Conservation (phyloP, 2,113 vertebrate genomes). For the Murina feae region DNA sequence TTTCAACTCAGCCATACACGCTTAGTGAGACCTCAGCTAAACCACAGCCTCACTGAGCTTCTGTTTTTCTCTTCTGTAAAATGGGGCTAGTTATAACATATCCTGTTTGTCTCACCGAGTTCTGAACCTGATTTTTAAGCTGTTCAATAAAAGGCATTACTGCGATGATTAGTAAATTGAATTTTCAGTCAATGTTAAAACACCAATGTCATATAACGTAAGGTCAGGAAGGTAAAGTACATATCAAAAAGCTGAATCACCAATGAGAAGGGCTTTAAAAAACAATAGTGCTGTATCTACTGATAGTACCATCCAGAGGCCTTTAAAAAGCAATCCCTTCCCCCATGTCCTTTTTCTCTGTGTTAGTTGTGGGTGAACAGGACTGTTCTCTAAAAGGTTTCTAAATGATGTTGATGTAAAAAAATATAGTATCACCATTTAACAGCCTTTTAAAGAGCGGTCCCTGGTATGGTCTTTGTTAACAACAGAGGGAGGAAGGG, state of each 20-base stretch:
- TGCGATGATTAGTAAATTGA: conserved; percentile 62
- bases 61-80: conserved; percentile 40
- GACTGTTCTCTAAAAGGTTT: conserved; percentile 71
- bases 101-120: neutral
- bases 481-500: conserved; percentile 51
- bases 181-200: conserved; percentile 45
- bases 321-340: conserved; percentile 63
- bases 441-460: conserved; percentile 64
- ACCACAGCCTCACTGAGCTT: neutral
- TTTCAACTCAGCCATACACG: neutral
- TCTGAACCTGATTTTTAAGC: conserved; percentile 59
- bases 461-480: conserved; percentile 53
- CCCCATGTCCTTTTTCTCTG: conserved; percentile 21
- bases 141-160: conserved; percentile 55
- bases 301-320: conserved; percentile 44
- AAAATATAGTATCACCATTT: conserved; percentile 59
- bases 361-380: conserved; percentile 21
- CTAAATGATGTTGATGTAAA: conserved; percentile 67
- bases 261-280: conserved; percentile 58
- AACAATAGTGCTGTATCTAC: conserved; percentile 55
- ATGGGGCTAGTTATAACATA: conserved; percentile 47
- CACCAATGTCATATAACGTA: conserved; percentile 24
- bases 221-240: conserved; percentile 49
- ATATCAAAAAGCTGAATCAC: conserved; percentile 49
- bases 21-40: neutral